Evolutionary conservation across 2,113 vertebrate species (phyloP).

Genomic region (Bubalus kerabau): DNA sequence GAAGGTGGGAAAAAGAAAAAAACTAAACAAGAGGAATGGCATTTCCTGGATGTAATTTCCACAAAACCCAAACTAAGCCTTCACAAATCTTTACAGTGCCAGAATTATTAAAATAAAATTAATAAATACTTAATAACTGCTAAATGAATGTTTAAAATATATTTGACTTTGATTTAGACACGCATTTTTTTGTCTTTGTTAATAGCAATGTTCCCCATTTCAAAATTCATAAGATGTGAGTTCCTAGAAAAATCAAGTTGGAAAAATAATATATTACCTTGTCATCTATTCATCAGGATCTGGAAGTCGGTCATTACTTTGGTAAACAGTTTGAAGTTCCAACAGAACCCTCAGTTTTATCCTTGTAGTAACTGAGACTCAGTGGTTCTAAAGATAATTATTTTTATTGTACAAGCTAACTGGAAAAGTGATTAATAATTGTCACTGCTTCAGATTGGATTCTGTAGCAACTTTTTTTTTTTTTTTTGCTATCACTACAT

Average conservation of each 20-base stretch:
- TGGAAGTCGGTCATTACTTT: slow-evolving; percentile 7
- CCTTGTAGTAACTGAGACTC: slow-evolving; percentile 29
- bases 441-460: slow-evolving; percentile 52
- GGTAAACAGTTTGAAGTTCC: not conserved
- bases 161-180: not conserved
- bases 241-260: not conserved
- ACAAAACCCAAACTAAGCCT: not conserved
- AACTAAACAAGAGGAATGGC: not conserved
- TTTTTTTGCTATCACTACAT: slow-evolving; percentile 53
- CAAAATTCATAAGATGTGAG: not conserved
- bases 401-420: slow-evolving; percentile 9
- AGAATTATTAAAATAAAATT: not conserved
- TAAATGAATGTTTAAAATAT: not conserved
- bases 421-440: slow-evolving; percentile 62
- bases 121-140: not conserved
- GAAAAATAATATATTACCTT: not conserved
- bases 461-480: not conserved
- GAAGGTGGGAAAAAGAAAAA: not conserved
- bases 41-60: not conserved
- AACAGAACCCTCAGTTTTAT: slow-evolving; percentile 36
- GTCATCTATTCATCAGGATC: not conserved
- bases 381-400: slow-evolving; percentile 50
- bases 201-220: not conserved
- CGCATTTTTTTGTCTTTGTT: slow-evolving; percentile 11
- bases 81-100: not conserved